A percentile compares a stretch with the other conserved stretches of the same genome.
phyloP scores from a whole-genome alignment of 2,888 invertebrate genomes.

The Cheilosia urbana region DNA sequence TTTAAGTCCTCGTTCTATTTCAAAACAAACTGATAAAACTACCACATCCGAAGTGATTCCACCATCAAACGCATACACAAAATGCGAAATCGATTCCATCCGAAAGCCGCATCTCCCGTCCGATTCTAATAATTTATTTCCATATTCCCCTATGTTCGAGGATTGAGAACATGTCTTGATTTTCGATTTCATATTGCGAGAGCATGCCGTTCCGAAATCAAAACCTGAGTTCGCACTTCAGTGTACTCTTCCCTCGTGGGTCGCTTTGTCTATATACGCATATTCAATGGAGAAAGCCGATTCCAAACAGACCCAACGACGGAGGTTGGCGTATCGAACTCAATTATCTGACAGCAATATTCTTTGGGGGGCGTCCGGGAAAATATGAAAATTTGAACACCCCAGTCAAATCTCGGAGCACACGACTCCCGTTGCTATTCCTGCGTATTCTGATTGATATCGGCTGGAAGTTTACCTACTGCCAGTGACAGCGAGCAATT shows the following conservation, averaged over 20 bases:
- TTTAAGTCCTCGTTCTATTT: background rate
- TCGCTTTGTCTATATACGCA: too few species aligned
- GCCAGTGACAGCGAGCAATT: constrained; percentile 48
- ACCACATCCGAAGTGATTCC: background rate
- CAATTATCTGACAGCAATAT: constrained; percentile 46
- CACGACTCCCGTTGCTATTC: background rate
- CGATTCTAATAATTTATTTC: constrained; percentile 18
- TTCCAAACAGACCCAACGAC: background rate
- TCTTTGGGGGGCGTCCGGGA: background rate
- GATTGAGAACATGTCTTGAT: background rate
- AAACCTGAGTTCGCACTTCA: constrained; percentile 20
- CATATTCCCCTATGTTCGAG: constrained; percentile 15
- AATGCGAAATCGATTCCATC: constrained; percentile 26
- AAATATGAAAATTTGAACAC: constrained; percentile 42
- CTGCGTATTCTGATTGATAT: constrained; percentile 27
- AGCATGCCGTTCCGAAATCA: background rate
- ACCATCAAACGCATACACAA: constrained; percentile 12
- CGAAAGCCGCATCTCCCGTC: background rate
- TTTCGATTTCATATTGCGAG: background rate
- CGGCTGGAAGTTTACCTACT: constrained; percentile 33
- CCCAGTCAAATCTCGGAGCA: constrained; percentile 3
- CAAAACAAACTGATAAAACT: background rate
- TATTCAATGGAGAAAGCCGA: background rate
- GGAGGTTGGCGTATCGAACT: background rate
- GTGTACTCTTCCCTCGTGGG: background rate